Base-by-base conservation (phyloP, 1,140 invertebrate genomes). In the Pygmarrhopalites habei region DNA sequence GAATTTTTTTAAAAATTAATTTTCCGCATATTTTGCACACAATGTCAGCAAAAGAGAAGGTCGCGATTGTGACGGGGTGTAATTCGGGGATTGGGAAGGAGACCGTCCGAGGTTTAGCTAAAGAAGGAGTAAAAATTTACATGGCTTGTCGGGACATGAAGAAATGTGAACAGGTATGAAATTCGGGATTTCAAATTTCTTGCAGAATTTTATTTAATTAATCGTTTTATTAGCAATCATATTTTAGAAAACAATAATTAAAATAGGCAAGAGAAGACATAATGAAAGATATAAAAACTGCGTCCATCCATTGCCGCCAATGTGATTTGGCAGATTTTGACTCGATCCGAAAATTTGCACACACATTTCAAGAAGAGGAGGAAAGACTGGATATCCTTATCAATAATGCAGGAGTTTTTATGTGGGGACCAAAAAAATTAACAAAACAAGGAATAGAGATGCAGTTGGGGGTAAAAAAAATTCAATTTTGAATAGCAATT, bases 21-120 rank as follows among this genome's bases (percentile, higher is more conserved):
- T n/a, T n/a, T n/a, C n/a, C n/a, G n/a, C n/a, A n/a, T n/a, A n/a
- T n/a, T n/a, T n/a, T n/a, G n/a, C n/a, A n/a, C n/a, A n/a, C n/a
- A 49, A 7, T 49, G 46, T 15, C 12, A 23, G 46, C 46, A 7
- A 49, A 14, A 7, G 14, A 21, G 1, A 92, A 92, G 80, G 82
- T 89, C 4, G 80, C 85, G 1, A 84, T 95, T 62, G 79, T 95
- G 12, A 95, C 92, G 15, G 92, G 92, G 49, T 83, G 85, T 0
- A 95, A 90, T 75, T 83, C 83, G 39, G 94, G 92, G 17, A 90
- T 97, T 68, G 93, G 93, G 14, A 88, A 86, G 77, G 88, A 90
- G 76, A 86, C 88, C 12, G 86, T 85, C 0, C 75, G 78, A 60
- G 83, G 86, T 65, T 75, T 93, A 59, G 90, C 88, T 0, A 79